Evolutionary conservation across 2,113 vertebrate species (phyloP).

Genomic region (Phasianus colchicus): DNA sequence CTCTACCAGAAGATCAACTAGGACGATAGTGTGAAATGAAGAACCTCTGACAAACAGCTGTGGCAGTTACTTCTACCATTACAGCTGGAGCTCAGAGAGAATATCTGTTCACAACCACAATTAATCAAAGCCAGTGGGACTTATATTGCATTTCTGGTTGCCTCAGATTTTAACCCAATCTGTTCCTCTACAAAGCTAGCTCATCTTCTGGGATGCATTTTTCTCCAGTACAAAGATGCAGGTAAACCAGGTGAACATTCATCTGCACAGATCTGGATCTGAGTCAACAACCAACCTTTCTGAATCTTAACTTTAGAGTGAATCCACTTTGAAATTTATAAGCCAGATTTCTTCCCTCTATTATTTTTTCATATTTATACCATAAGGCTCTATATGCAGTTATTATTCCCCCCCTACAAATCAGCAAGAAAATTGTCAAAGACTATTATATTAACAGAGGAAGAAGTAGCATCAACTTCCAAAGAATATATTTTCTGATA

Average conservation of each 20-base stretch:
- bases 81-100: conserved; percentile 6
- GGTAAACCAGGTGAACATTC: conserved; percentile 13
- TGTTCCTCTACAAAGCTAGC: not conserved
- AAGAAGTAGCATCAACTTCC: not conserved
- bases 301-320: not conserved
- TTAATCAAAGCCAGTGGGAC: not conserved
- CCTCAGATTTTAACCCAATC: not conserved
- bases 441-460: not conserved
- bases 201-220: not conserved
- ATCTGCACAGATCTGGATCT: not conserved
- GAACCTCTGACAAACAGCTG: not conserved
- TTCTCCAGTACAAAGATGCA: not conserved
- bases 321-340: not conserved
- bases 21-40: not conserved
- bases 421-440: not conserved
- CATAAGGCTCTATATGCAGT: not conserved
- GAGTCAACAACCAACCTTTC: not conserved
- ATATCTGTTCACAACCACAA: not conserved
- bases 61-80: not conserved
- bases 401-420: not conserved
- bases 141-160: not conserved
- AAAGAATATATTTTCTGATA: not conserved
- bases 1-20: not conserved
- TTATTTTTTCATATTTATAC: not conserved
- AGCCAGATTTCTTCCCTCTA: not conserved